A percentile compares a stretch with the other conserved stretches of the same genome.
phyloP scores from a whole-genome alignment of 1,140 invertebrate species.

The Cephus cinctus region DNA sequence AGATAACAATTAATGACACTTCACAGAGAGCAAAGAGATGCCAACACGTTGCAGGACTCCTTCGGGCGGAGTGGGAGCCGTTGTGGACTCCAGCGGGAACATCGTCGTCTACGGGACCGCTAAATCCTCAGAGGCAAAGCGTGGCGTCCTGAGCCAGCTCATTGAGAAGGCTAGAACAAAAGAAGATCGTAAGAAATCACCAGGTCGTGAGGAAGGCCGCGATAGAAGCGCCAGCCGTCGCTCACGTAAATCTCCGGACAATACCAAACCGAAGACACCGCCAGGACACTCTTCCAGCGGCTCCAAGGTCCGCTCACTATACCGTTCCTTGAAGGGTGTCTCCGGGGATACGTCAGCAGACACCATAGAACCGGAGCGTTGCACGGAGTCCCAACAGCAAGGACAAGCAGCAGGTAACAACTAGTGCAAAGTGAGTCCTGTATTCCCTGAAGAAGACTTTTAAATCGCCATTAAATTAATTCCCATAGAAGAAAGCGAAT shows the following conservation, averaged over 20 bases:
- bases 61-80: constrained; percentile 39
- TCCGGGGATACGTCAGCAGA: constrained; percentile 24
- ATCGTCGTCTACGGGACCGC: constrained; percentile 48
- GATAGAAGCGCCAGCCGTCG: constrained; percentile 46
- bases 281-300: constrained; percentile 42
- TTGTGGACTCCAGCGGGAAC: constrained; percentile 50
- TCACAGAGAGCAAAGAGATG: constrained; percentile 46
- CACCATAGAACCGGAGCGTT: constrained; percentile 37
- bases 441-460: too few relatives aligned
- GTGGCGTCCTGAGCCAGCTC: constrained; percentile 58
- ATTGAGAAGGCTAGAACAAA: constrained; percentile 59
- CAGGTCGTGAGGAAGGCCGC: constrained; percentile 44
- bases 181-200: constrained; percentile 58
- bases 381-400: constrained; percentile 36
- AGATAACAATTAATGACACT: background rate
- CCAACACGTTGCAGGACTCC: constrained; percentile 48
- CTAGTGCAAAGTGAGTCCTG: too few relatives aligned
- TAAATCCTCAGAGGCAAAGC: constrained; percentile 45
- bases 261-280: constrained; percentile 55
- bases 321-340: constrained; percentile 40
- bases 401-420: too few relatives aligned
- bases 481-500: constrained; percentile 58
- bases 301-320: constrained; percentile 49
- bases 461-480: too few relatives aligned
- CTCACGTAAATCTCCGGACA: constrained; percentile 52